Evolutionary conservation across 1,140 invertebrate species (phyloP).

Genomic region (Ruditapes philippinarum): DNA sequence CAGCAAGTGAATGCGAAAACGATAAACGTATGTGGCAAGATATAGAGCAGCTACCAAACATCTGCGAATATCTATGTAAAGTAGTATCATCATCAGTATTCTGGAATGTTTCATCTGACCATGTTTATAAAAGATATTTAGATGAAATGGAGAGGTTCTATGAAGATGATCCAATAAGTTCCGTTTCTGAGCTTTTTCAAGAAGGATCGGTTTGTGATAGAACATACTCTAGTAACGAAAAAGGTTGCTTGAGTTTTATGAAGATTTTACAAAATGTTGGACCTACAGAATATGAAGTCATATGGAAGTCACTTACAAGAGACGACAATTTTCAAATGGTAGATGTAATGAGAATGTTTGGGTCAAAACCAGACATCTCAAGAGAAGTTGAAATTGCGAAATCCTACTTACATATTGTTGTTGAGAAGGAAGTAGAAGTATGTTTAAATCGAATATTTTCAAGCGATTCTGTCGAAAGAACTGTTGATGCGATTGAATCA

Average conservation of each 20-base stretch:
- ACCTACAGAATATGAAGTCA: background rate
- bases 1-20: background rate
- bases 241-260: background rate
- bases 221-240: background rate
- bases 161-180: background rate
- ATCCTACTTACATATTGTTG: background rate
- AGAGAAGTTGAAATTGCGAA: background rate
- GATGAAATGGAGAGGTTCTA: background rate
- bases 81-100: background rate
- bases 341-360: background rate
- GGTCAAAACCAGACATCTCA: background rate
- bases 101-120: background rate
- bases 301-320: background rate
- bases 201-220: background rate
- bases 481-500: background rate
- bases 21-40: background rate
- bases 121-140: background rate
- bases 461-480: background rate
- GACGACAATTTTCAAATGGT: background rate
- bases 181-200: background rate
- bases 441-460: background rate
- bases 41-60: background rate
- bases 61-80: background rate
- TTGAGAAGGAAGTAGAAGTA: background rate
- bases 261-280: background rate